phyloP scores from a whole-genome alignment of 2,888 invertebrate species.

The Hybos culiciformis region DNA sequence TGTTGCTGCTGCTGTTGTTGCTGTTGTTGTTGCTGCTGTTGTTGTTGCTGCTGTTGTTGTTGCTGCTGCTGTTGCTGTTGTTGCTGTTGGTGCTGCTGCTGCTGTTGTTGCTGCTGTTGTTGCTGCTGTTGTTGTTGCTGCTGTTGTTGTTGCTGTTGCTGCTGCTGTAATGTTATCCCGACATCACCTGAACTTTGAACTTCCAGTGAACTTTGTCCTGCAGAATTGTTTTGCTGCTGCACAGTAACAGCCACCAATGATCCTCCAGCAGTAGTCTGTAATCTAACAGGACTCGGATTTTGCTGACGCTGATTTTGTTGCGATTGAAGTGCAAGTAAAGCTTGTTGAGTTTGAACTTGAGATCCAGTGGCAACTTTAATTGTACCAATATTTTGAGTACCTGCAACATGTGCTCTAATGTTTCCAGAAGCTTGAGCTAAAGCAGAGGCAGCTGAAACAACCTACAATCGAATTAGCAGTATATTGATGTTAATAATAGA shows the following conservation, averaged over 20 bases:
- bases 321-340: slow-evolving; percentile 42
- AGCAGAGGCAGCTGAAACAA: slow-evolving; percentile 42
- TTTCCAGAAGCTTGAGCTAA: slow-evolving; percentile 38
- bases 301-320: slow-evolving; percentile 43
- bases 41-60: slow-evolving; percentile 18
- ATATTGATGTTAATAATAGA: not conserved
- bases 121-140: slow-evolving; percentile 22
- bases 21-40: slow-evolving; percentile 19
- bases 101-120: slow-evolving; percentile 14
- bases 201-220: slow-evolving; percentile 23
- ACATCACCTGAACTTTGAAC: not conserved
- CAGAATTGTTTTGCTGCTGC: slow-evolving; percentile 38
- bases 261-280: slow-evolving; percentile 40
- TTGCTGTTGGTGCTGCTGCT: slow-evolving; percentile 18
- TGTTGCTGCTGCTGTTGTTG: slow-evolving; percentile 17
- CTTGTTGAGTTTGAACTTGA: slow-evolving; percentile 36
- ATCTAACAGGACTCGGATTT: slow-evolving; percentile 44
- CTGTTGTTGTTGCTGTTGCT: slow-evolving; percentile 11
- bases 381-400: slow-evolving; percentile 35
- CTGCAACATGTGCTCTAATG: slow-evolving; percentile 38
- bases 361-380: slow-evolving; percentile 39
- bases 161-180: slow-evolving; percentile 12
- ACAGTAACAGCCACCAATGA: slow-evolving; percentile 45
- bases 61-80: slow-evolving; percentile 30
- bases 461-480: slow-evolving; percentile 28